Conservation (phyloP, 2,888 invertebrate genomes). For the Cryptocheilus praepositus region DNA sequence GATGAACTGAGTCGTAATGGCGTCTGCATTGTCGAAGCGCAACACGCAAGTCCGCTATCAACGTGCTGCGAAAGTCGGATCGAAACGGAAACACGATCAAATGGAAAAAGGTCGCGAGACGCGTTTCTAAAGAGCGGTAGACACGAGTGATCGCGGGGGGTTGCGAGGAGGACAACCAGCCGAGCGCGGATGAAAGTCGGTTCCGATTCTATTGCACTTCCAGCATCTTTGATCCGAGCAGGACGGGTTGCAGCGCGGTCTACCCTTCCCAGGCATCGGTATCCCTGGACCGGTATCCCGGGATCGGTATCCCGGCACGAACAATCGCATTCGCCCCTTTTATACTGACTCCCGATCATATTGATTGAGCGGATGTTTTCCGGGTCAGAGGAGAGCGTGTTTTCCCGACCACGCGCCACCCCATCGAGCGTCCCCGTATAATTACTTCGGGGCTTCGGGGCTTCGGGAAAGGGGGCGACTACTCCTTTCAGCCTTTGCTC, state of each 20-base stretch:
- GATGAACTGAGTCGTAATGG: slow-evolving; percentile 8
- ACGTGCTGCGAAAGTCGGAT: slow-evolving; percentile 50
- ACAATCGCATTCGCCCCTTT: slow-evolving; percentile 33
- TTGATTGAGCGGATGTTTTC: too few species aligned
- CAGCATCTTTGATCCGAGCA: slow-evolving; percentile 16
- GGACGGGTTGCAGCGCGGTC: not conserved
- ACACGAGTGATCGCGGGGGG: too few species aligned
- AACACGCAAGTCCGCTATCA: slow-evolving; percentile 47
- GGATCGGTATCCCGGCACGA: slow-evolving; percentile 13
- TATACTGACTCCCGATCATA: slow-evolving; percentile 9
- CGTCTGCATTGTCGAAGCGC: slow-evolving; percentile 43
- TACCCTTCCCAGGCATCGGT: too few species aligned
- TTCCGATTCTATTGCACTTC: slow-evolving; percentile 37
- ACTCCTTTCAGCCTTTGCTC: too few species aligned
- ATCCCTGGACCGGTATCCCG: too few species aligned
- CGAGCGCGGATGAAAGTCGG: slow-evolving; percentile 6
- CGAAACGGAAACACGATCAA: slow-evolving; percentile 39
- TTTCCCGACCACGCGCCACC: too few species aligned
- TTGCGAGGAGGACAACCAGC: too few species aligned
- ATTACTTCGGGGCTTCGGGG: too few species aligned
- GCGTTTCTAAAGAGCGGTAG: not conserved
- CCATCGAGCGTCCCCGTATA: too few species aligned
- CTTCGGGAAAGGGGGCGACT: too few species aligned
- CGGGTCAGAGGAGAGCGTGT: too few species aligned
- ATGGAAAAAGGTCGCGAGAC: slow-evolving; percentile 18